Conservation (phyloP, 2,113 vertebrate species). For the Ptychochromis oligacanthus region DNA sequence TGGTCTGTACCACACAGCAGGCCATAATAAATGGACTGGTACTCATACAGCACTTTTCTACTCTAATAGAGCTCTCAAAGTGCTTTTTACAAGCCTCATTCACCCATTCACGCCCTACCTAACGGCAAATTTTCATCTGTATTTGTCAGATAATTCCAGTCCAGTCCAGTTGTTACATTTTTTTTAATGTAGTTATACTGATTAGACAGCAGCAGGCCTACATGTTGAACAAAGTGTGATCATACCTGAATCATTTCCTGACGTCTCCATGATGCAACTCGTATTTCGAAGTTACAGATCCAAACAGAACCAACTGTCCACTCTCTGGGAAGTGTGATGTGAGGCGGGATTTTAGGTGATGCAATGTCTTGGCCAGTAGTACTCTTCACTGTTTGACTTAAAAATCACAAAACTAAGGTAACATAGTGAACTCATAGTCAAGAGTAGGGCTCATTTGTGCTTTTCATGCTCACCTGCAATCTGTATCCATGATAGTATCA, state of each 20-base stretch:
- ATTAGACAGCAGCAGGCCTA: neutral
- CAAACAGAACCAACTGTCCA: conserved; percentile 17
- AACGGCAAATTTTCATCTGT: no score
- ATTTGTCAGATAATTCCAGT: no score
- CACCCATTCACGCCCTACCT: neutral
- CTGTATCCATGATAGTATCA: no score
- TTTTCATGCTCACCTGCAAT: no score
- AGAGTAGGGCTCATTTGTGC: no score
- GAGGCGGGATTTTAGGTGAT: conserved; percentile 11
- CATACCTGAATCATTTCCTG: no score
- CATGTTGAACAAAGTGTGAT: neutral
- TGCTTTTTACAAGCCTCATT: neutral
- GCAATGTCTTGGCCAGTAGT: no score
- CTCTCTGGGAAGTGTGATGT: neutral
- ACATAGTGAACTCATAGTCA: no score
- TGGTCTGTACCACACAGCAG: no score
- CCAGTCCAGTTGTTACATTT: neutral
- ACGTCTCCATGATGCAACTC: no score
- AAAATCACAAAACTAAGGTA: neutral
- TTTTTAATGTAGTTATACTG: neutral
- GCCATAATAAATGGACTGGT: neutral
- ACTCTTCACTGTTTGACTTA: neutral
- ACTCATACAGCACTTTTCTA: neutral
- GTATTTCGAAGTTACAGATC: neutral
- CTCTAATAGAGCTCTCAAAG: neutral